Percentiles rank a stretch among this genome's conserved stretches.
phyloP scores from a whole-genome alignment of 1,140 invertebrate species.

The Drosophila takahashii region DNA sequence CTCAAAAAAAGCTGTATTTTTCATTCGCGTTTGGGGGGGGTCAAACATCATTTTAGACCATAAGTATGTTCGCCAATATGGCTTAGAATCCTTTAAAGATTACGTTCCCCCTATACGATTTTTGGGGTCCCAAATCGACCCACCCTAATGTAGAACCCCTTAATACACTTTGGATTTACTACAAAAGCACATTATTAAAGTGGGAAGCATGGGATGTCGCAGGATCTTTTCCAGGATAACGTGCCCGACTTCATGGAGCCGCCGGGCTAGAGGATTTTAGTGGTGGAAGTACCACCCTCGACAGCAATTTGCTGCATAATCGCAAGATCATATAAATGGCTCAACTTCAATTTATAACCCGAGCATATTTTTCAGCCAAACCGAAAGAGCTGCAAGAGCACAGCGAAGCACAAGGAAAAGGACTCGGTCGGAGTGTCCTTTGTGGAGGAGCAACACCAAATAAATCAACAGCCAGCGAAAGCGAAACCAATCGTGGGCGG shows the following conservation, averaged over 20 bases:
- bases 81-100: no score
- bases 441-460: conserved; percentile 60
- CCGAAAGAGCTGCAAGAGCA: conserved; percentile 5
- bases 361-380: conserved; percentile 55
- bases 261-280: background rate
- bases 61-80: no score
- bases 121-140: no score
- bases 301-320: conserved; percentile 71
- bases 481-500: conserved; percentile 43
- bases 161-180: background rate
- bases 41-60: no score
- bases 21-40: no score
- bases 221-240: background rate
- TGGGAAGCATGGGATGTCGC: background rate
- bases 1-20: no score
- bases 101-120: no score
- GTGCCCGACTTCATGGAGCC: background rate
- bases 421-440: conserved; percentile 52
- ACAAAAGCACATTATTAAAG: background rate
- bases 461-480: conserved; percentile 77
- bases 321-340: conserved; percentile 76
- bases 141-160: no score
- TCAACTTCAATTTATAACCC: conserved; percentile 77
- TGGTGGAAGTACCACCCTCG: background rate
- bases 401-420: conserved; percentile 7